Conservation (phyloP, 2,888 invertebrate genomes). For the Drosophila sordidula region DNA sequence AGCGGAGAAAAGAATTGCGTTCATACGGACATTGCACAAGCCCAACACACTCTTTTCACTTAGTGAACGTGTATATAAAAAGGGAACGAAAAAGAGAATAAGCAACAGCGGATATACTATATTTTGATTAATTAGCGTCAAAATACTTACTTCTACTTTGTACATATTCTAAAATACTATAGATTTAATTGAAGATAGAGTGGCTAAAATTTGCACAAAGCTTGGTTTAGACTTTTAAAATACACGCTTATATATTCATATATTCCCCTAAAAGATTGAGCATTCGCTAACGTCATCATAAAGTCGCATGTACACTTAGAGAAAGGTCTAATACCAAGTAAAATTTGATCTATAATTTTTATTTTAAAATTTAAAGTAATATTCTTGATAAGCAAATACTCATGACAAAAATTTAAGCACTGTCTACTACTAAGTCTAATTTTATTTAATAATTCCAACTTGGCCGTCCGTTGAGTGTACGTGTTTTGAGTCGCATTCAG, state of each 20-base stretch:
- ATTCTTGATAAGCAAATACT: too few relatives aligned
- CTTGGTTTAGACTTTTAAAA: too few relatives aligned
- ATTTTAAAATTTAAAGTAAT: too few relatives aligned
- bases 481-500: neutral
- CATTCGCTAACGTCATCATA: neutral
- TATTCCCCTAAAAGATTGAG: neutral
- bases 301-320: neutral
- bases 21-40: neutral
- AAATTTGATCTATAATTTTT: too few relatives aligned
- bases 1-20: too few relatives aligned
- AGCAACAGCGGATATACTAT: neutral
- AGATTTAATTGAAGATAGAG: neutral
- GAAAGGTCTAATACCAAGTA: too few relatives aligned
- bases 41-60: neutral
- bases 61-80: neutral
- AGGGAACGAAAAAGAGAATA: neutral
- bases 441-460: neutral
- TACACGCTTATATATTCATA: too few relatives aligned
- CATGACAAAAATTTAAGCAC: too few relatives aligned
- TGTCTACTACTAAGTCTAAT: neutral
- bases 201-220: too few relatives aligned
- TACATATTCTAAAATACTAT: neutral
- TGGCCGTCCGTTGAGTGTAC: too few relatives aligned
- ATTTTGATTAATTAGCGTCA: neutral
- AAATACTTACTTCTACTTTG: neutral